phyloP scores from a whole-genome alignment of 2,113 vertebrate species.

The Seriola dumerili region DNA sequence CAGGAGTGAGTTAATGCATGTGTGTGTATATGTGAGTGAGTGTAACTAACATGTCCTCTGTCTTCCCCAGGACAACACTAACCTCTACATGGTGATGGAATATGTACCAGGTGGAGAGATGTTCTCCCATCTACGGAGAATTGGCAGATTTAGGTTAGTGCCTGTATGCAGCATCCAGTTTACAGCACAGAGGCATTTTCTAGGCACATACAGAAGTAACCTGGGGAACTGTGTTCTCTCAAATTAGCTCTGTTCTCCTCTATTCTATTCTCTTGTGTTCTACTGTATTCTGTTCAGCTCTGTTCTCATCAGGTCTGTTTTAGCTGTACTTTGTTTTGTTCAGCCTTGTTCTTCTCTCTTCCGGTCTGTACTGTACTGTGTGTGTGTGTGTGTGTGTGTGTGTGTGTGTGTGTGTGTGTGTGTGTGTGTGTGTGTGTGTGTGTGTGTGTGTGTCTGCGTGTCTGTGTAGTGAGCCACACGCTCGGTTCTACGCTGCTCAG shows the following conservation, averaged over 20 bases:
- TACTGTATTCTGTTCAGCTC: not conserved
- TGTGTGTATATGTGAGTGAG: not conserved
- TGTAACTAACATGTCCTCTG: slow-evolving; percentile 42
- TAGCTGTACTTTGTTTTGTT: not conserved
- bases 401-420: not conserved
- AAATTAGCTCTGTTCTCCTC: not conserved
- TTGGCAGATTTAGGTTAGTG: slow-evolving; percentile 91
- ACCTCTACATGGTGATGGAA: slow-evolving; percentile 97
- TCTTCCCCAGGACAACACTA: slow-evolving; percentile 89
- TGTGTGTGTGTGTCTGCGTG: not conserved
- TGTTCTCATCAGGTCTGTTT: not conserved
- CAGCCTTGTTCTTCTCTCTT: not conserved
- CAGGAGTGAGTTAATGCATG: not conserved
- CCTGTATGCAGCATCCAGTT: not conserved
- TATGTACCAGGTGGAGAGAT: slow-evolving; percentile 94
- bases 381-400: not conserved
- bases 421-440: slow-evolving; percentile 10
- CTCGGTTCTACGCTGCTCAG: slow-evolving; percentile 83
- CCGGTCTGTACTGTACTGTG: not conserved
- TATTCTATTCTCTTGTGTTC: not conserved
- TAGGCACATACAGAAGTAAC: not conserved
- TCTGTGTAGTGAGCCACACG: slow-evolving; percentile 75
- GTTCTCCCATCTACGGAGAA: slow-evolving; percentile 94
- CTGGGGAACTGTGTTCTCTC: not conserved
- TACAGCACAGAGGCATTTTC: slow-evolving; percentile 4